phyloP scores from a whole-genome alignment of 2,113 vertebrate genomes.

The Sylvicapra grimmia region DNA sequence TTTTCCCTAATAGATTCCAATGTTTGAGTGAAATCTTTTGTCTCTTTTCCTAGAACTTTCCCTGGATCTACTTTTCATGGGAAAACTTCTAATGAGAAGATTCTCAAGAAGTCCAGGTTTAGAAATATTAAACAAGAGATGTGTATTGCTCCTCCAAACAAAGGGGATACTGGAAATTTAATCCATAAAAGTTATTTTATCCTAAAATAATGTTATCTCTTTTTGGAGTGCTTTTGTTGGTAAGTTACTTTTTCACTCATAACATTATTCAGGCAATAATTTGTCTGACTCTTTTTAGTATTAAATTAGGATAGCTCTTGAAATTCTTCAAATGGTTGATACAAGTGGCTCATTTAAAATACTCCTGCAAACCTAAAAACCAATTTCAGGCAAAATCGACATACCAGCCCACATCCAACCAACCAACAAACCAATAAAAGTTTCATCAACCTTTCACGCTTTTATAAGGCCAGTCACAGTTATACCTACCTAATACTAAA shows the following conservation, averaged over 20 bases:
- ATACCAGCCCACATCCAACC: not conserved
- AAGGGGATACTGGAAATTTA: not conserved
- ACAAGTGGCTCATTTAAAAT: not conserved
- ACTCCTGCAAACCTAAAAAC: not conserved
- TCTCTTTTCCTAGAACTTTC: not conserved
- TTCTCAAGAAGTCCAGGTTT: not conserved
- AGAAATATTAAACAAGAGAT: not conserved
- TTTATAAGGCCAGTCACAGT: no score
- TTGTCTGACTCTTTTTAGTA: not conserved
- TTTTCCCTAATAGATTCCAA: not conserved
- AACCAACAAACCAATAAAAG: no score
- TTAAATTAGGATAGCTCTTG: not conserved
- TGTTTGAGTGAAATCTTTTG: not conserved
- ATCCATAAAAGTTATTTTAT: not conserved
- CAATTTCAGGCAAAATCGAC: not conserved
- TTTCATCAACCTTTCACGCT: no score
- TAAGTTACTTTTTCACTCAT: not conserved
- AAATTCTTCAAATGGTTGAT: not conserved
- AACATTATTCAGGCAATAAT: not conserved
- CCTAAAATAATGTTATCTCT: not conserved
- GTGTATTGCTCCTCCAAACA: not conserved
- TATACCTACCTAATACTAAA: not conserved
- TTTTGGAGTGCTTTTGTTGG: not conserved
- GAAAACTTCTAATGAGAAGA: not conserved
- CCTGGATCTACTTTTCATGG: not conserved